Conservation (phyloP, 2,797 vertebrate genomes). For the Acridotheres tristis region DNA sequence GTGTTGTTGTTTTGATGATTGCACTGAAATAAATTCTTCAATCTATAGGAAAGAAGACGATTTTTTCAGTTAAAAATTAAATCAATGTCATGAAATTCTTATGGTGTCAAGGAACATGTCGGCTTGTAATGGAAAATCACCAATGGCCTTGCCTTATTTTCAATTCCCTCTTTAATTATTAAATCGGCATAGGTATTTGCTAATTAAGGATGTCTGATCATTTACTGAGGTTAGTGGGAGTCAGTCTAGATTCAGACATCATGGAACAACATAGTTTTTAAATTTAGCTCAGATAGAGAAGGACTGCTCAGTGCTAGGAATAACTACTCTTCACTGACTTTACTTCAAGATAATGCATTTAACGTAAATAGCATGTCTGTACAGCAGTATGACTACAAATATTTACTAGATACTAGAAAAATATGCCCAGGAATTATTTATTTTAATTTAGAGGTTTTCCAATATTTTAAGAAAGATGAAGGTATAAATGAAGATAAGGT, state of each 20-base stretch:
- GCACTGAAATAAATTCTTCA: not conserved
- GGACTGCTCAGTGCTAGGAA: not conserved
- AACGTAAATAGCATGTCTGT: not conserved
- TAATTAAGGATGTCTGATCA: not conserved
- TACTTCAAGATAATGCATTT: not conserved
- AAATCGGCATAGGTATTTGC: not conserved
- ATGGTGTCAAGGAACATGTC: not conserved
- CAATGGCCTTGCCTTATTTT: not conserved
- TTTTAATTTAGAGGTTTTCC: not conserved
- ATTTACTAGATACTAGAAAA: not conserved
- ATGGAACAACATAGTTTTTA: not conserved
- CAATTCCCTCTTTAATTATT: not conserved
- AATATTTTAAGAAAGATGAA: constrained; percentile 8
- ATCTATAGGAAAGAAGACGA: not conserved
- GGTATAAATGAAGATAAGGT: constrained; percentile 61
- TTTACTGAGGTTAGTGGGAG: not conserved
- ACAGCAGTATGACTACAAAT: not conserved
- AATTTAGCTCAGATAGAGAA: not conserved
- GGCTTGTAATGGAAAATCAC: not conserved
- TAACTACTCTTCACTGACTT: not conserved
- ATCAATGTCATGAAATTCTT: not conserved
- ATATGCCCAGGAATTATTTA: not conserved
- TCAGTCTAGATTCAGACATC: not conserved
- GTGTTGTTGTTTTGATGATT: not conserved
- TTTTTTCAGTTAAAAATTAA: not conserved